These are phyloP conservation scores for Falco novaeseelandiae DNA, from an alignment of 2,797 vertebrate genomes.

Conservation along the genomic window DNA sequence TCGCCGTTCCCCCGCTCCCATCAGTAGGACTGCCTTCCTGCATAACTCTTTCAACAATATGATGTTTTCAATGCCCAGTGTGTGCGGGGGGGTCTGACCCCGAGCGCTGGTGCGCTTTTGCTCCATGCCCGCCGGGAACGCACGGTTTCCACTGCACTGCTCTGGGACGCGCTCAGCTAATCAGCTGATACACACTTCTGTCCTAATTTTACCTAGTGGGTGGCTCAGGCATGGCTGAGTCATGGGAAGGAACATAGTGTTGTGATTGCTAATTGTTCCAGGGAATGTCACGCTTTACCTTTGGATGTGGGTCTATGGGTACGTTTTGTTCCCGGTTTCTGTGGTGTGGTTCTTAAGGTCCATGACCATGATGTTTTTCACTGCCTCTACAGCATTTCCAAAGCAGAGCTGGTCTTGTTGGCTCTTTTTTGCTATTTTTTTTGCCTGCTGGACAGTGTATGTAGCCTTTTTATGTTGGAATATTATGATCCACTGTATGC, in stretches of 20 bases:
- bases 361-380: neutral
- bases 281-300: neutral
- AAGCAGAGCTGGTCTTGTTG: neutral
- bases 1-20: rapidly evolving
- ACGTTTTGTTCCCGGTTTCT: neutral
- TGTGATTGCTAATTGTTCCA: conserved; percentile 42
- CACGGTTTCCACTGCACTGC: neutral
- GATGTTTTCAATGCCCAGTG: rapidly evolving
- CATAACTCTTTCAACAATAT: neutral
- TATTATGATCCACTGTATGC: neutral
- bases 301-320: neutral
- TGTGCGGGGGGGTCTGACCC: neutral
- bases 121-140: neutral
- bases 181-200: neutral
- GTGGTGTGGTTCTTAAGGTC: neutral
- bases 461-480: neutral
- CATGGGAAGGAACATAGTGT: neutral
- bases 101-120: neutral
- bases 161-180: conserved; percentile 18
- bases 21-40: neutral
- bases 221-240: neutral
- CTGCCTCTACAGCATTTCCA: neutral
- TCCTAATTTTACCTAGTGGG: conserved; percentile 30
- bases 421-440: neutral
- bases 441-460: neutral